A percentile compares a stretch with the other conserved stretches of the same genome.
Conservation (phyloP, 2,888 invertebrate genomes). For the Hypena proboscidalis region DNA sequence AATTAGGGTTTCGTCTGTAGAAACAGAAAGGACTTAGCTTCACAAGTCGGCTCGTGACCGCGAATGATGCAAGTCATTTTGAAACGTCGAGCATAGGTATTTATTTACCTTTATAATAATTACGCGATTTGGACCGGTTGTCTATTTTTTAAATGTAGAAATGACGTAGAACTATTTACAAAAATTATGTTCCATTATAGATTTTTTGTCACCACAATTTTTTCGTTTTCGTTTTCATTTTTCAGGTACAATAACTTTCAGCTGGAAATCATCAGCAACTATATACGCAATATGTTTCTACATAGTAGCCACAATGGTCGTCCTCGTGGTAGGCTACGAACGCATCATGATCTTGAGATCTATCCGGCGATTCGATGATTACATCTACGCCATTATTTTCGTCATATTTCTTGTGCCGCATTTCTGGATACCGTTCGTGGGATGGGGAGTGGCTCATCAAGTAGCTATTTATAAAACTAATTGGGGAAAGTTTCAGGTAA, state of each 20-base stretch:
- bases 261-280: constrained; percentile 87
- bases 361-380: constrained; percentile 88
- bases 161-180: too few relatives aligned
- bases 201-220: too few relatives aligned
- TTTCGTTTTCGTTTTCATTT: too few relatives aligned
- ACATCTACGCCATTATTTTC: constrained; percentile 88
- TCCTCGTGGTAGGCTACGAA: constrained; percentile 86
- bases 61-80: too few relatives aligned
- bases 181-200: too few relatives aligned
- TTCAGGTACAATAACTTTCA: constrained; percentile 85
- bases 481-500: constrained; percentile 88
- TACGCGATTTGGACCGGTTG: too few relatives aligned
- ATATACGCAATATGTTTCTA: constrained; percentile 88
- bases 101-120: too few relatives aligned
- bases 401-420: constrained; percentile 88
- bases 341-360: constrained; percentile 86
- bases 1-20: too few relatives aligned
- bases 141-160: too few relatives aligned
- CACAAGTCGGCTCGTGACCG: too few relatives aligned
- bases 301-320: constrained; percentile 83
- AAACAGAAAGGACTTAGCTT: too few relatives aligned
- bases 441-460: constrained; percentile 89
- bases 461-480: constrained; percentile 89
- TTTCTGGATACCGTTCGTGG: constrained; percentile 89
- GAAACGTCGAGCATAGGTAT: too few relatives aligned